Conservation (phyloP, 1,140 invertebrate genomes). For the Andricus grossulariae region DNA sequence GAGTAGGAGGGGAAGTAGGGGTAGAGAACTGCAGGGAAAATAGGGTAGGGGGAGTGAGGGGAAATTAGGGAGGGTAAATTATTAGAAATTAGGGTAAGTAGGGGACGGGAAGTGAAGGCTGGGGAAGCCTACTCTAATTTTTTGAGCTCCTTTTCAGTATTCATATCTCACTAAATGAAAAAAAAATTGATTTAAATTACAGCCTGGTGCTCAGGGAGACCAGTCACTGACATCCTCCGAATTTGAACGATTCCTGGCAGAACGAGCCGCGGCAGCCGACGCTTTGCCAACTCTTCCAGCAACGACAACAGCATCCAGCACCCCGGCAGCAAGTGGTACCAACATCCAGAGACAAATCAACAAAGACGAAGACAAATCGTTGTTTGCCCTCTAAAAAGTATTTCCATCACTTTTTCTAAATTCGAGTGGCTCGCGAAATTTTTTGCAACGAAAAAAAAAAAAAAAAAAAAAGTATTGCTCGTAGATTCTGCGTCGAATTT, state of each 20-base stretch:
- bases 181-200: slow-evolving; percentile 42
- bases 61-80: too few relatives aligned
- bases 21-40: too few relatives aligned
- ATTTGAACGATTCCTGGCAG: slow-evolving; percentile 94
- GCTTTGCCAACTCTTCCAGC: slow-evolving; percentile 75
- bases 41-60: too few relatives aligned
- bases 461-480: slow-evolving; percentile 10
- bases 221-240: slow-evolving; percentile 89
- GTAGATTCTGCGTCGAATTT: slow-evolving; percentile 16
- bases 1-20: too few relatives aligned
- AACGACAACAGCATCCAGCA: slow-evolving; percentile 56
- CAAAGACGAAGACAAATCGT: slow-evolving; percentile 74
- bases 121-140: too few relatives aligned
- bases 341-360: slow-evolving; percentile 68
- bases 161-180: background rate
- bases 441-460: slow-evolving; percentile 10
- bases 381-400: slow-evolving; percentile 72
- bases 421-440: background rate
- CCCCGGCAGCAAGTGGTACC: slow-evolving; percentile 55
- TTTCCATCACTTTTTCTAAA: too few relatives aligned
- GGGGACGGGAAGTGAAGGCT: too few relatives aligned
- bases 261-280: slow-evolving; percentile 90
- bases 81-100: too few relatives aligned
- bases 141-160: too few relatives aligned
- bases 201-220: slow-evolving; percentile 65